Conservation (phyloP, 2,113 vertebrate genomes). For the Dicaeum eximium region DNA sequence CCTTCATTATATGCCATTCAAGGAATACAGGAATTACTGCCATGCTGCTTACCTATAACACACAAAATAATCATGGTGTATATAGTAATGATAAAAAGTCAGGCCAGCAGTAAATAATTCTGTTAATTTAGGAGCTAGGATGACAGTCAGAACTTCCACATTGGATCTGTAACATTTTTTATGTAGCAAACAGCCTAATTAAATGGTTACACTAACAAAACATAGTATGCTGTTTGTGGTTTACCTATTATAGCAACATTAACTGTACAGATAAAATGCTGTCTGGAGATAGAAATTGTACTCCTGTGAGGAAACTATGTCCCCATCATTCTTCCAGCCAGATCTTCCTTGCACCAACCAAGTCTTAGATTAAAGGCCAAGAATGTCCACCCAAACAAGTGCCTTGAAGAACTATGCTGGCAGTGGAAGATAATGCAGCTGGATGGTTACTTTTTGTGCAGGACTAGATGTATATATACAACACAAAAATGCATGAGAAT, state of each 20-base stretch:
- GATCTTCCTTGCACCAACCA: neutral
- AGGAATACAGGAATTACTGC: neutral
- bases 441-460: neutral
- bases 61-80: neutral
- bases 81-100: neutral
- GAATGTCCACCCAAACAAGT: fast-evolving
- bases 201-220: neutral
- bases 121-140: neutral
- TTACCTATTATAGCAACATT: neutral
- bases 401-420: neutral
- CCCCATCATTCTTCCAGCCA: neutral
- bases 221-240: neutral
- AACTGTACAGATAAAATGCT: neutral
- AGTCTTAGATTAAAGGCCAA: neutral
- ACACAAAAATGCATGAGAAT: neutral
- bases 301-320: neutral
- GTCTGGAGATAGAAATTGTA: neutral
- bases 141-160: neutral
- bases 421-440: neutral
- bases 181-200: neutral
- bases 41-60: neutral
- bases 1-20: neutral
- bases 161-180: neutral
- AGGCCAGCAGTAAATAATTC: neutral
- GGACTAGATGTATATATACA: neutral